Percentiles rank a stretch among this genome's conserved stretches.
phyloP scores from a whole-genome alignment of 1,140 invertebrate genomes.

The Drosophila sproati region DNA sequence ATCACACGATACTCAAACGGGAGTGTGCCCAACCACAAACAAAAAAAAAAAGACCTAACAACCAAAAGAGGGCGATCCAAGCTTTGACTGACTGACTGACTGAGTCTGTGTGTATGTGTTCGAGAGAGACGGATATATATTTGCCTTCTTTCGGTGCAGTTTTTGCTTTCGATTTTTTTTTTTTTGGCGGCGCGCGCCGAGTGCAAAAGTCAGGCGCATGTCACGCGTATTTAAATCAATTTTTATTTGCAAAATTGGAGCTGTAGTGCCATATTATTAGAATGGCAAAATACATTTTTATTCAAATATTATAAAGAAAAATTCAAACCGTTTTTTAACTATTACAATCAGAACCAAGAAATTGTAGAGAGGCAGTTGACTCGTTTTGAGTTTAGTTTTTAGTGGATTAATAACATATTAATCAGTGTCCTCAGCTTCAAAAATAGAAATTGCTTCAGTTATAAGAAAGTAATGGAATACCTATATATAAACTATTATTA shows the following conservation, averaged over 20 bases:
- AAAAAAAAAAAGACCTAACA: slow-evolving; percentile 14
- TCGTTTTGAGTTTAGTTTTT: too few relatives aligned
- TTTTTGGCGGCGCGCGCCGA: slow-evolving; percentile 54
- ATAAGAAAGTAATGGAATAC: too few relatives aligned
- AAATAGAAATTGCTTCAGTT: too few relatives aligned
- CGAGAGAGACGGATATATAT: slow-evolving; percentile 17
- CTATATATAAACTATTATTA: too few relatives aligned
- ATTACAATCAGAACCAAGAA: too few relatives aligned
- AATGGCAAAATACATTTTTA: slow-evolving; percentile 31
- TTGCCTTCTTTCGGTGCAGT: slow-evolving; percentile 29
- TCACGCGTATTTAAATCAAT: slow-evolving; percentile 80
- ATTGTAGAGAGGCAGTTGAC: too few relatives aligned
- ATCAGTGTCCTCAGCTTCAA: too few relatives aligned
- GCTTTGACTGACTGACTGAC: slow-evolving; percentile 38
- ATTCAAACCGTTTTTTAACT: too few relatives aligned
- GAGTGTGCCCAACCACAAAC: slow-evolving; percentile 36
- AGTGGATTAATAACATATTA: too few relatives aligned
- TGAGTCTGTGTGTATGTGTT: slow-evolving; percentile 26
- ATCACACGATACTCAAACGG: slow-evolving; percentile 68
- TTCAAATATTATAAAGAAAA: not conserved
- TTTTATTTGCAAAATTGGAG: slow-evolving; percentile 30
- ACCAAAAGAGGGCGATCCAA: slow-evolving; percentile 41
- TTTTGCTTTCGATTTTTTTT: slow-evolving; percentile 48
- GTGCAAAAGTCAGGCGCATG: slow-evolving; percentile 80
- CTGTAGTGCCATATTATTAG: slow-evolving; percentile 27